Conservation (phyloP, 2,888 invertebrate species). For the Automeris io region DNA sequence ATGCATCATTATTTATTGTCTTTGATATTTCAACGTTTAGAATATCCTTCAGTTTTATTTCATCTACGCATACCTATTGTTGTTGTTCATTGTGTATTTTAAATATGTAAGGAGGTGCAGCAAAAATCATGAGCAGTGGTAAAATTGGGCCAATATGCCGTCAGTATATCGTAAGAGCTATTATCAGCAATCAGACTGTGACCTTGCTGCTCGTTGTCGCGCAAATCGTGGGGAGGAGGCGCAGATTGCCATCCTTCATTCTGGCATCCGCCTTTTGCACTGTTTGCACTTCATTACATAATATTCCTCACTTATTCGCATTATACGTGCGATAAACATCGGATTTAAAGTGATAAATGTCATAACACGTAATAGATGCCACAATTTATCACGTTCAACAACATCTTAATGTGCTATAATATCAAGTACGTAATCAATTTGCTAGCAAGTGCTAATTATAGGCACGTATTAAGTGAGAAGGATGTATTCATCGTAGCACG, state of each 20-base stretch:
- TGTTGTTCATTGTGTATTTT: constrained; percentile 11
- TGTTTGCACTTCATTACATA: constrained; percentile 66
- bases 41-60: background rate
- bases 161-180: constrained; percentile 56
- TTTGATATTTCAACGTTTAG: background rate
- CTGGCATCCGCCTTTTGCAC: constrained; percentile 69
- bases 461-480: constrained; percentile 6
- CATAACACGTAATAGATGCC: constrained; percentile 2
- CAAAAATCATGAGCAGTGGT: constrained; percentile 12
- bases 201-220: constrained; percentile 72
- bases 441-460: background rate
- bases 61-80: no score
- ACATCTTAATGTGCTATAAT: background rate
- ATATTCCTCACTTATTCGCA: constrained; percentile 23
- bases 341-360: constrained; percentile 3
- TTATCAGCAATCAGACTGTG: constrained; percentile 70
- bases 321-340: constrained; percentile 8
- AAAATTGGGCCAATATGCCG: constrained; percentile 60
- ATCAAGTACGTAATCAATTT: background rate
- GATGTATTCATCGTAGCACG: constrained; percentile 12
- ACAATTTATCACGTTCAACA: background rate
- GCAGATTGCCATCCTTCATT: constrained; percentile 68
- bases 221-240: constrained; percentile 68
- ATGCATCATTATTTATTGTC: no score
- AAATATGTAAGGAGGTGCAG: constrained; percentile 11